Percentiles rank a stretch among this genome's conserved stretches.
Evolutionary conservation across 2,888 invertebrate genomes (phyloP).

Genomic region (Eristalinus sepulchralis): DNA sequence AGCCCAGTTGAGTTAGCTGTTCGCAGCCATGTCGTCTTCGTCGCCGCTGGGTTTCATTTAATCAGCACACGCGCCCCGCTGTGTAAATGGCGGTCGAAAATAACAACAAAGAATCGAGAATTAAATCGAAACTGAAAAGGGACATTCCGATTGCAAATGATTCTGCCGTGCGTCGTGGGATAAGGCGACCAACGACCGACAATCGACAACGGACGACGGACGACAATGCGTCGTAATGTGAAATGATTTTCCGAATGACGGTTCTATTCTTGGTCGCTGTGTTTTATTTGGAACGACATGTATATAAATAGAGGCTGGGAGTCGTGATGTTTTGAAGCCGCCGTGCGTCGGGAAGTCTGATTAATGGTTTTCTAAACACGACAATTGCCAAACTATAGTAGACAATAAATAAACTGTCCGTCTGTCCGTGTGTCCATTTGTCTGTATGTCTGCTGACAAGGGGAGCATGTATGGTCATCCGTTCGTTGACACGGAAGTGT

Average conservation of each 20-base stretch:
- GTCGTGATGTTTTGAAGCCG: background rate
- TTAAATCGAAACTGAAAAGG: background rate
- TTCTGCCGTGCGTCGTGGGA: slow-evolving; percentile 21
- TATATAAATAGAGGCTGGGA: slow-evolving; percentile 16
- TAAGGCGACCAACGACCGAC: slow-evolving; percentile 15
- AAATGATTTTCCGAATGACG: slow-evolving; percentile 40
- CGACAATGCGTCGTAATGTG: slow-evolving; percentile 23
- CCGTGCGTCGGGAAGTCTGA: background rate
- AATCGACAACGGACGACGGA: too few relatives aligned
- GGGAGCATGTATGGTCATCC: background rate
- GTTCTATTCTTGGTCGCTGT: slow-evolving; percentile 27
- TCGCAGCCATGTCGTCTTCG: background rate
- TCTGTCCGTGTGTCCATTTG: background rate
- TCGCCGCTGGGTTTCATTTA: slow-evolving; percentile 34
- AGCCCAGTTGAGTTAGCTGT: background rate
- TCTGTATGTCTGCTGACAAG: background rate
- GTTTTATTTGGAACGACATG: slow-evolving; percentile 25
- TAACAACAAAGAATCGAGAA: slow-evolving; percentile 1
- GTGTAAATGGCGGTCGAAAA: background rate
- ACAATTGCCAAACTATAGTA: background rate
- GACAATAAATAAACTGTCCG: background rate
- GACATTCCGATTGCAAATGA: slow-evolving; percentile 16
- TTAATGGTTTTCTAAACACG: background rate
- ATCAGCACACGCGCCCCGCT: slow-evolving; percentile 36
- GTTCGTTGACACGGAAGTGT: background rate